phyloP scores from a whole-genome alignment of 2,113 vertebrate genomes.

The Hyaena hyaena region DNA sequence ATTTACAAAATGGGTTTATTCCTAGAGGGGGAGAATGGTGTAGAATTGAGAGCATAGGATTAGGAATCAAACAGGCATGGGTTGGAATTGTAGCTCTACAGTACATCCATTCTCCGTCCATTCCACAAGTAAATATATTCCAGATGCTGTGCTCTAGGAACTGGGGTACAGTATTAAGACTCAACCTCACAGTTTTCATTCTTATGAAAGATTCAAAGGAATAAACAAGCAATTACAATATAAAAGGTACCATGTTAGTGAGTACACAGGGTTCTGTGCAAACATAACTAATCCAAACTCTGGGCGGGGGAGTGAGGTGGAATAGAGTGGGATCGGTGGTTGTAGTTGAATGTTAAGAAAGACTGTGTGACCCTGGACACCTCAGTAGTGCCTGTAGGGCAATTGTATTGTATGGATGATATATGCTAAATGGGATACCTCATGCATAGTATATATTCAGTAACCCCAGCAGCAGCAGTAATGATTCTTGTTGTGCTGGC shows the following conservation, averaged over 20 bases:
- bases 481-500: not conserved
- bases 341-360: not conserved
- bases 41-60: not conserved
- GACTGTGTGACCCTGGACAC: rapidly evolving
- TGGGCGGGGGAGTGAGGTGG: not conserved
- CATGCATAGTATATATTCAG: not conserved
- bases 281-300: not conserved
- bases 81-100: not conserved
- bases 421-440: not conserved
- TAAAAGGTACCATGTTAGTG: not conserved
- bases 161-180: not conserved
- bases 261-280: not conserved
- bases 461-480: too few relatives aligned
- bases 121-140: not conserved
- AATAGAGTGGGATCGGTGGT: not conserved
- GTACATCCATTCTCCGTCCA: not conserved
- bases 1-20: slow-evolving; percentile 11
- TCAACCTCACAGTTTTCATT: not conserved
- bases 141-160: not conserved
- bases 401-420: not conserved
- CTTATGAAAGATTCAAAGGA: not conserved
- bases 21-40: not conserved
- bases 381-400: not conserved
- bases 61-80: not conserved
- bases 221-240: not conserved